Base-by-base conservation (phyloP, 2,888 invertebrate genomes). In the Synanthedon myopaeformis region DNA sequence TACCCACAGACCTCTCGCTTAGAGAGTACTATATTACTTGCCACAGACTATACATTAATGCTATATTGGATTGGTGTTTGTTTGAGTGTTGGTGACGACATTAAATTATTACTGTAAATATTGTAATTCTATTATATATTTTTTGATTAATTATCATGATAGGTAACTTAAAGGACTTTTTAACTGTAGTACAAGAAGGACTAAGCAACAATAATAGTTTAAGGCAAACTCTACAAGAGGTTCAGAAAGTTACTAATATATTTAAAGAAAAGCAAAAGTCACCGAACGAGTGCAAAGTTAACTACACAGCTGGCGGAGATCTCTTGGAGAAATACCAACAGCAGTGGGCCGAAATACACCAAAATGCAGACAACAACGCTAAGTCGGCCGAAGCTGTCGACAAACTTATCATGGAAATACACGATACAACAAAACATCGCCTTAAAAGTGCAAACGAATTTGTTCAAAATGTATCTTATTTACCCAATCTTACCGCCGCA, bases 281-380 rank as follows among this genome's bases (percentile, higher is more conserved):
- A 42, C 59, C 61, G 1, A 70, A 61, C 51, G 82, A 82, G 65
- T 77, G 72, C 55, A 80, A 76, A 70, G 82, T 85, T 1, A 83
- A 84, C 60, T 86, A 78, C 52, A 89, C 91, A 66, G 92, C 92
- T 61, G 94, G 94, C 4, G 91, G 91, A 41, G 91, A 90, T 58
- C 78, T 94, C 57, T 74, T 94, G 51, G 89, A 90, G 58, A 91
- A 92, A 73, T 94, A 92, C 74, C 93, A 94, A 72, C 82, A 90
- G 51, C 86, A 92, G 58, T 94, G 94, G 94, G 90, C 89, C 14
- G 90, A 91, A 62, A 70, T 94, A 51, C 94, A 94, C 61, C 87
- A 89, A 58, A 85, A 90, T 56, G 91, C 92, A 1, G 93, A 93
- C 62, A 86, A 83, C 52, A 94, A 93, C 69, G 92, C 93, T 8